Percentiles rank a stretch among this genome's conserved stretches.
phyloP scores from a whole-genome alignment of 2,797 vertebrate species.

The Simalia tracyae region DNA sequence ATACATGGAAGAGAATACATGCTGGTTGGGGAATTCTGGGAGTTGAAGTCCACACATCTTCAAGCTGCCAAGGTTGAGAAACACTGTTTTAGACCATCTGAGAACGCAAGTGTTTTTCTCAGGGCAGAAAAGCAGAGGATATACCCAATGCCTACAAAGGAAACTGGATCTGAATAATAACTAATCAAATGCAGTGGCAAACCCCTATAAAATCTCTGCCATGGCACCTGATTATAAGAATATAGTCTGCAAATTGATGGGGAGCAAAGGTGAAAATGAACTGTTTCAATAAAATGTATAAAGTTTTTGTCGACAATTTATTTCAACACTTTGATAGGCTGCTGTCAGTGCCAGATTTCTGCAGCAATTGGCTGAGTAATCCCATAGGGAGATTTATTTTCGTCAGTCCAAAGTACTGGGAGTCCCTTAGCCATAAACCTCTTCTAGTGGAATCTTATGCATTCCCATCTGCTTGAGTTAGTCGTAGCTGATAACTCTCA shows the following conservation, averaged over 20 bases:
- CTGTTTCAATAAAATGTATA: conserved; percentile 12
- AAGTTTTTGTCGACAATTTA: not conserved
- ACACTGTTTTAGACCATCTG: not conserved
- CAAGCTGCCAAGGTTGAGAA: not conserved
- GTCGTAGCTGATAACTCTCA: conserved; percentile 32
- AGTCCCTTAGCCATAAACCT: conserved; percentile 30
- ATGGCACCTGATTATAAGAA: no score
- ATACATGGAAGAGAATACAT: not conserved
- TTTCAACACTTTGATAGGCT: not conserved
- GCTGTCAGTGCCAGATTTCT: not conserved
- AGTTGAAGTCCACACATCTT: no score
- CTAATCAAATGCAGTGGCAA: no score
- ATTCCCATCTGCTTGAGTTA: conserved; percentile 28
- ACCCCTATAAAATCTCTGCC: no score
- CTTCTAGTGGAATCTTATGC: conserved; percentile 24
- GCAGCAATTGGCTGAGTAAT: conserved; percentile 9
- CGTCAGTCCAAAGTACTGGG: not conserved
- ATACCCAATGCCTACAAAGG: not conserved
- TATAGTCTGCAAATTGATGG: not conserved
- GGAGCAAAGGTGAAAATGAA: conserved; percentile 18
- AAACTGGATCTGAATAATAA: no score
- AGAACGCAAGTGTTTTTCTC: not conserved
- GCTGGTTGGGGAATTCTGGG: no score
- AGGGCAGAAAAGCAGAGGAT: not conserved
- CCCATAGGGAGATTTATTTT: conserved; percentile 10